Conservation (phyloP, 1,140 invertebrate species). For the Ceratina australensis region DNA sequence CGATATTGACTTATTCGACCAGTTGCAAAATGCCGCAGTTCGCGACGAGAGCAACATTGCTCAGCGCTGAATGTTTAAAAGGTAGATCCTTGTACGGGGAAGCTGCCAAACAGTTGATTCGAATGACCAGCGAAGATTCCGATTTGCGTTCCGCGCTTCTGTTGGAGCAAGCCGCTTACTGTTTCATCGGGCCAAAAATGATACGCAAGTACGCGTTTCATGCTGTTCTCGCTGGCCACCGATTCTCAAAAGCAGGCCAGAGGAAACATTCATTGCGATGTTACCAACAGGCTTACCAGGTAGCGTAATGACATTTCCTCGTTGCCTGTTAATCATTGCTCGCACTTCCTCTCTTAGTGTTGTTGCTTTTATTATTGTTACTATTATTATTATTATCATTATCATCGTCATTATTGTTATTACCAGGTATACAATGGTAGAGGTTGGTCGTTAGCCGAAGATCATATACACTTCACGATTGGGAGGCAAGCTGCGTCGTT, state of each 20-base stretch:
- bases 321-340: no score
- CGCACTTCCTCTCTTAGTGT: no score
- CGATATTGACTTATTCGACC: slow-evolving; percentile 93
- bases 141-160: slow-evolving; percentile 94
- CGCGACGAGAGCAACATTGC: slow-evolving; percentile 92
- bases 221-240: slow-evolving; percentile 95
- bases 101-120: slow-evolving; percentile 94
- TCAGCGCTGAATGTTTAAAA: slow-evolving; percentile 93
- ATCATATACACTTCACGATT: slow-evolving; percentile 97
- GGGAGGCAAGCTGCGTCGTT: slow-evolving; percentile 92
- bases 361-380: no score
- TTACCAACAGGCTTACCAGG: slow-evolving; percentile 95
- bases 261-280: slow-evolving; percentile 93
- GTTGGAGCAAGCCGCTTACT: slow-evolving; percentile 96
- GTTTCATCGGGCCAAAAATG: slow-evolving; percentile 91
- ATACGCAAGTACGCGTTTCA: slow-evolving; percentile 98
- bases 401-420: not conserved
- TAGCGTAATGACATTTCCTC: slow-evolving; percentile 75
- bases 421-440: slow-evolving; percentile 87
- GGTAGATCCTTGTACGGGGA: slow-evolving; percentile 88
- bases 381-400: no score
- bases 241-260: slow-evolving; percentile 95
- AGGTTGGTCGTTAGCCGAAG: slow-evolving; percentile 94
- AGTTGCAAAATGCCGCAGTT: slow-evolving; percentile 94
- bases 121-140: slow-evolving; percentile 97